phyloP scores from a whole-genome alignment of 2,888 invertebrate genomes.

The Lycia hirtaria region DNA sequence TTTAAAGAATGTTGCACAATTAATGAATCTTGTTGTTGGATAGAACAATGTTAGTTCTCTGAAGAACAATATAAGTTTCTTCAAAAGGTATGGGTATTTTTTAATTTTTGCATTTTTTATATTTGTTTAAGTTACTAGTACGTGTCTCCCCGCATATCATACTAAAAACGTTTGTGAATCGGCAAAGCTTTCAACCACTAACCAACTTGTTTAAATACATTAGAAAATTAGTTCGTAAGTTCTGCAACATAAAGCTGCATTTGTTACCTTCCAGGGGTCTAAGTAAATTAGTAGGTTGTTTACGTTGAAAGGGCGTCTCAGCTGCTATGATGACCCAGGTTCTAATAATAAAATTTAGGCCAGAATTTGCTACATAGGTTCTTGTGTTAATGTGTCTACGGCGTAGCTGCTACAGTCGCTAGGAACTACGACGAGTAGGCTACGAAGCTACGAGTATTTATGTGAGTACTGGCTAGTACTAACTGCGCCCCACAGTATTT shows the following conservation, averaged over 20 bases:
- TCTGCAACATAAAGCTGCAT: slow-evolving; percentile 15
- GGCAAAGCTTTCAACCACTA: slow-evolving; percentile 24
- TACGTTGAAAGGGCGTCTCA: slow-evolving; percentile 62
- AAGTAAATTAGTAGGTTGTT: slow-evolving; percentile 45
- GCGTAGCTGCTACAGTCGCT: slow-evolving; percentile 47
- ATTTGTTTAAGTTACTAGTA: slow-evolving; percentile 46
- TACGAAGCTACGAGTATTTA: no score
- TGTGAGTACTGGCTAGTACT: no score
- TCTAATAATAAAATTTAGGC: slow-evolving; percentile 66
- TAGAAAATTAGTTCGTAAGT: slow-evolving; percentile 35
- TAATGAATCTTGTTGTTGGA: no score
- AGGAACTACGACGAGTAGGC: slow-evolving; percentile 3
- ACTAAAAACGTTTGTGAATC: slow-evolving; percentile 45
- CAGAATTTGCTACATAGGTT: slow-evolving; percentile 51
- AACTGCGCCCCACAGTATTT: no score
- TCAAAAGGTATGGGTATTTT: no score
- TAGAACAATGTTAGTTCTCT: no score
- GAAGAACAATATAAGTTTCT: no score
- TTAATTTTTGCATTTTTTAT: no score
- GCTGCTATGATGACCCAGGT: slow-evolving; percentile 62
- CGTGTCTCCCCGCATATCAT: slow-evolving; percentile 50
- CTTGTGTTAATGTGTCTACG: slow-evolving; percentile 49
- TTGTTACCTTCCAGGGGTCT: slow-evolving; percentile 33
- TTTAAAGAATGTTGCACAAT: no score
- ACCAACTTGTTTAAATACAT: slow-evolving; percentile 42